Conservation (phyloP, 2,888 invertebrate species). For the Electrophaes corylata region DNA sequence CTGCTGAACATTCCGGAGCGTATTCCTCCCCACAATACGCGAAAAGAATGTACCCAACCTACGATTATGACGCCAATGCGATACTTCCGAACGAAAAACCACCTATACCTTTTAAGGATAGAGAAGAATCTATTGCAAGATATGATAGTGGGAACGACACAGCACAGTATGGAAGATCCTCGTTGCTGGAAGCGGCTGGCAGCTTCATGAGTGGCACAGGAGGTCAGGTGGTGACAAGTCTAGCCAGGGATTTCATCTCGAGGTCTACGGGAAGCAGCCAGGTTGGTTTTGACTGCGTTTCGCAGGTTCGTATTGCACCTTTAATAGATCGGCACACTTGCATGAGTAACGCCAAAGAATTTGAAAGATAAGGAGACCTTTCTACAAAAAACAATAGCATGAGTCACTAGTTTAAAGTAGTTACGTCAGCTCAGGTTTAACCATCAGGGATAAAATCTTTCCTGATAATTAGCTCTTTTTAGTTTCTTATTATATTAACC, state of each 20-base stretch:
- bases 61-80: constrained; percentile 56
- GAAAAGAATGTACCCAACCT: constrained; percentile 75
- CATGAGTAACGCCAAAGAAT: constrained; percentile 46
- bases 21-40: constrained; percentile 82
- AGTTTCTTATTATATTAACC: too few relatives aligned
- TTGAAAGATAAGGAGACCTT: constrained; percentile 31
- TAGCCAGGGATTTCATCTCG: constrained; percentile 88
- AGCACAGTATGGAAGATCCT: constrained; percentile 60
- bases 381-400: constrained; percentile 13
- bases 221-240: constrained; percentile 81
- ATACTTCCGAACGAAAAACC: constrained; percentile 68
- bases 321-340: constrained; percentile 44
- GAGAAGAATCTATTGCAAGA: constrained; percentile 55
- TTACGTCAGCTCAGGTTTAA: background rate
- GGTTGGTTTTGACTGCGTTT: constrained; percentile 84
- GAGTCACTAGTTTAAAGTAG: constrained; percentile 28
- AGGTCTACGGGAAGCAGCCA: constrained; percentile 89
- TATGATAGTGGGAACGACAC: constrained; percentile 64
- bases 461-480: background rate
- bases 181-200: constrained; percentile 71
- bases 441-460: background rate
- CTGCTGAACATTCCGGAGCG: constrained; percentile 75
- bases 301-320: constrained; percentile 75
- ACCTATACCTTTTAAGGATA: constrained; percentile 57
- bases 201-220: constrained; percentile 73